Evolutionary conservation across 2,113 vertebrate species (phyloP).

Genomic region (Rissa tridactyla): DNA sequence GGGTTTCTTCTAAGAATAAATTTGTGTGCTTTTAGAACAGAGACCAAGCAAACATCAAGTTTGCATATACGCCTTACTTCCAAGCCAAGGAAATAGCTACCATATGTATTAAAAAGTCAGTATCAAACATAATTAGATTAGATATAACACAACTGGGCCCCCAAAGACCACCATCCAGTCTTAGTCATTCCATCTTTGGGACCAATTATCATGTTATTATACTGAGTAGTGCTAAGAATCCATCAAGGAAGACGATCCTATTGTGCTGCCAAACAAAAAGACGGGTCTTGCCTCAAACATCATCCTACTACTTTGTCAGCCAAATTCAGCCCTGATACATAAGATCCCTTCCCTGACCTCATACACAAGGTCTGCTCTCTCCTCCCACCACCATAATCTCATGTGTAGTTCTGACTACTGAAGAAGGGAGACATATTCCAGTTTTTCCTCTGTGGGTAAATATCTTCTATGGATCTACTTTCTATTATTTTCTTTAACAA

Average conservation of each 20-base stretch:
- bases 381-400: not conserved
- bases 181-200: conserved; percentile 24
- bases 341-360: not conserved
- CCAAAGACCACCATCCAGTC: conserved; percentile 44
- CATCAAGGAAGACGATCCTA: not conserved
- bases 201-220: conserved; percentile 31
- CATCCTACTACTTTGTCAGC: not conserved
- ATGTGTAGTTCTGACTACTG: not conserved
- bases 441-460: not conserved
- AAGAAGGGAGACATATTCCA: not conserved
- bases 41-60: conserved; percentile 27
- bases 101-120: conserved; percentile 53
- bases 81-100: conserved; percentile 40
- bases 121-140: conserved; percentile 50
- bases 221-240: not conserved
- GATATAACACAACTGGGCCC: conserved; percentile 23
- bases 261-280: conserved; percentile 23
- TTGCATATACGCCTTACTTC: not conserved
- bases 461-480: not conserved
- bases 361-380: not conserved
- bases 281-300: not conserved
- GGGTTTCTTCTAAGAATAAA: conserved; percentile 18
- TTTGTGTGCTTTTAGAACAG: conserved; percentile 8
- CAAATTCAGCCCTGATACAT: not conserved
- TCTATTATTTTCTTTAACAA: not conserved